A percentile compares a stretch with the other conserved stretches of the same genome.
phyloP scores from a whole-genome alignment of 2,888 invertebrate species.

The Orthonychiurus folsomi region DNA sequence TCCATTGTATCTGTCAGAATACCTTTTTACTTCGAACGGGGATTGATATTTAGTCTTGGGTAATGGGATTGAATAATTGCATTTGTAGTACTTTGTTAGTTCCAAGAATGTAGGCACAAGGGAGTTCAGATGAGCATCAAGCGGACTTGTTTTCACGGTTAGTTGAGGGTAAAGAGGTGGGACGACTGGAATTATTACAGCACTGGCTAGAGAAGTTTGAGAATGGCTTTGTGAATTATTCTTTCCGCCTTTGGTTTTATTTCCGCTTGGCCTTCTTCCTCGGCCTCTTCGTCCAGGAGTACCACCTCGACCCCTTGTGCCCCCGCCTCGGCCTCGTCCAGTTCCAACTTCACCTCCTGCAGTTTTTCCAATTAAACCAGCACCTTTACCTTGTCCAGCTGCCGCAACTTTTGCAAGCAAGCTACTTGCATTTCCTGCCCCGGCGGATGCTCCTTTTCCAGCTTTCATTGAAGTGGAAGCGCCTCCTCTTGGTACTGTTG shows the following conservation, averaged over 20 bases:
- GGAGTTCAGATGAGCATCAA: conserved; percentile 13
- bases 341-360: no score
- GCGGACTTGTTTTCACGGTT: background rate
- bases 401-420: no score
- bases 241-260: background rate
- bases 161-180: conserved; percentile 15
- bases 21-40: conserved; percentile 42
- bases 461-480: no score
- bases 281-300: conserved; percentile 3
- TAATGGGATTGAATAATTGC: conserved; percentile 23
- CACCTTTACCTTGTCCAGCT: no score
- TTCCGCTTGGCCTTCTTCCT: conserved; percentile 1
- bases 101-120: conserved; percentile 20
- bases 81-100: conserved; percentile 23
- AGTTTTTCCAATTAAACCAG: no score
- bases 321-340: conserved; percentile 2
- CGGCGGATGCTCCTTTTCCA: no score
- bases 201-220: background rate
- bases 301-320: background rate
- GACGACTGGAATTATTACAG: conserved; percentile 5
- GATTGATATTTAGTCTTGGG: background rate
- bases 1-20: conserved; percentile 46
- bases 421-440: no score
- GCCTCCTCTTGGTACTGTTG: no score
- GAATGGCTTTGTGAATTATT: background rate